Percentiles rank a stretch among this genome's conserved stretches.
These are phyloP conservation scores for Grallaria varia DNA, from an alignment of 2,113 vertebrate genomes.

Conservation along the genomic window DNA sequence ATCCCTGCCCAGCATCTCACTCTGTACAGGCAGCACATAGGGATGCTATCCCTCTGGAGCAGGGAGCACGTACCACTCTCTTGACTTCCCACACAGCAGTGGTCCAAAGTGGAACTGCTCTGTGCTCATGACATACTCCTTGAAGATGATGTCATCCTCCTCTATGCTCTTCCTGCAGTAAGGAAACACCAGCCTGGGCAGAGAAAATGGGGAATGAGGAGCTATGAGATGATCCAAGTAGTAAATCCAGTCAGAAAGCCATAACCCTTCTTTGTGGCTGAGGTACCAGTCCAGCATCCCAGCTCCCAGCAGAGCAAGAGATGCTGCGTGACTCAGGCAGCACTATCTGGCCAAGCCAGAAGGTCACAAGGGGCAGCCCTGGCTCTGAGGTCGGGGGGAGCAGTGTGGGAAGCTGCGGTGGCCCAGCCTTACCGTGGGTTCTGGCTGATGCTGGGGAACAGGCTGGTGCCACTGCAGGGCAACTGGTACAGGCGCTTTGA, in stretches of 20 bases:
- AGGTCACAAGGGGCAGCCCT: background rate
- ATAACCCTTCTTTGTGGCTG: background rate
- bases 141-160: constrained; percentile 71
- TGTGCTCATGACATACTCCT: constrained; percentile 76
- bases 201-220: background rate
- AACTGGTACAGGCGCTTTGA: constrained; percentile 79
- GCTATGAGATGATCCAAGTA: background rate
- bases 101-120: constrained; percentile 87
- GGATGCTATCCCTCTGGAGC: accelerated
- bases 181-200: constrained; percentile 81
- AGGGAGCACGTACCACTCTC: constrained; percentile 79
- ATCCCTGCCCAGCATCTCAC: background rate
- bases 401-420: background rate
- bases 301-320: background rate
- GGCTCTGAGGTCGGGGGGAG: background rate
- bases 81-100: constrained; percentile 87
- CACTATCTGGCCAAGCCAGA: background rate
- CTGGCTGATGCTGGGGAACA: constrained; percentile 83
- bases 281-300: background rate
- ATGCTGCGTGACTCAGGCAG: background rate
- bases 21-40: background rate
- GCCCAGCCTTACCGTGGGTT: constrained; percentile 78
- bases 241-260: background rate
- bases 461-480: constrained; percentile 77
- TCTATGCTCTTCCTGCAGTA: constrained; percentile 66